Conservation (phyloP, 2,113 vertebrate species). For the Hypocryptadius cinnamomeus region DNA sequence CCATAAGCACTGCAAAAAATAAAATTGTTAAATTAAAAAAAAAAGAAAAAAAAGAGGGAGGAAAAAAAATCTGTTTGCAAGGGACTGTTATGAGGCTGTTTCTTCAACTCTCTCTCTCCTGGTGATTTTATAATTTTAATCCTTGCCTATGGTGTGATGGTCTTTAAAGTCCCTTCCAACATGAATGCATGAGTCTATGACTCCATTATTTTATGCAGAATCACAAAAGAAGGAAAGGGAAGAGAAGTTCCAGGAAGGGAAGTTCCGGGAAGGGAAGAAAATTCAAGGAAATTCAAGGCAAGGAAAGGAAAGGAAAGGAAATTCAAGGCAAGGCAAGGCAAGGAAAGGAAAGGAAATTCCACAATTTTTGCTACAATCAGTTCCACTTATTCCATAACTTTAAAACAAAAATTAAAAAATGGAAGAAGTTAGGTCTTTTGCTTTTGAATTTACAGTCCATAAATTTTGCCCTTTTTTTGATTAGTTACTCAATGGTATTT, state of each 20-base stretch:
- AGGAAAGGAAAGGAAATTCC: not conserved
- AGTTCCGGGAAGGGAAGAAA: no score
- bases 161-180: not conserved
- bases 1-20: rapidly evolving
- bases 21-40: not conserved
- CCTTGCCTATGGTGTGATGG: not conserved
- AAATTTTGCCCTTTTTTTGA: not conserved
- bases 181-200: not conserved
- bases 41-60: no score
- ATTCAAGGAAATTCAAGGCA: no score
- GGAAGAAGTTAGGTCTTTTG: not conserved
- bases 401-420: not conserved
- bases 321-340: not conserved
- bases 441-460: not conserved
- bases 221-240: no score
- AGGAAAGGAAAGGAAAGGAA: no score
- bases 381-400: not conserved
- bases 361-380: rapidly evolving
- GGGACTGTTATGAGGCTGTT: not conserved
- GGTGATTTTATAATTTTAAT: not conserved
- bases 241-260: no score
- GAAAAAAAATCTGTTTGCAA: not conserved
- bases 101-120: not conserved
- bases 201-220: not conserved
- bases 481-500: not conserved